These are phyloP conservation scores for Ceratotherium simum DNA, from an alignment of 2,113 vertebrate genomes.

Conservation along the genomic window DNA sequence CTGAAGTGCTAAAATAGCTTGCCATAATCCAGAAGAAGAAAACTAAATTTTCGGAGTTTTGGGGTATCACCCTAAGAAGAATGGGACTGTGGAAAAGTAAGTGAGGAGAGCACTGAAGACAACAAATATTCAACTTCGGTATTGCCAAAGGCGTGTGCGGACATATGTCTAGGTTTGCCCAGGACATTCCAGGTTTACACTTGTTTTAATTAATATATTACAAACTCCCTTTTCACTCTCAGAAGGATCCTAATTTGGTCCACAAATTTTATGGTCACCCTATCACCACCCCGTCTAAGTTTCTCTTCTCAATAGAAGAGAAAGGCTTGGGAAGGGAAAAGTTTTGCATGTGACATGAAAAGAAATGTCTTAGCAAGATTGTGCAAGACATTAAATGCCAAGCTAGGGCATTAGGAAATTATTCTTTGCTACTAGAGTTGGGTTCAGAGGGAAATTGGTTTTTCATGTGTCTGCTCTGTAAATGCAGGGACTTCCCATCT, in stretches of 20 bases:
- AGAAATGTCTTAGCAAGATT: not conserved
- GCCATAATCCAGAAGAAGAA: not conserved
- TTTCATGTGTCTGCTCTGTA: not conserved
- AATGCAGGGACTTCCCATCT: not conserved
- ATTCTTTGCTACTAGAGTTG: not conserved
- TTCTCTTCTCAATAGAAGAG: not conserved
- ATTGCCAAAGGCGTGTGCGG: not conserved
- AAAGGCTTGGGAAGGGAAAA: not conserved
- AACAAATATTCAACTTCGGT: not conserved
- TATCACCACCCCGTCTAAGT: not conserved
- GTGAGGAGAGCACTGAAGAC: not conserved
- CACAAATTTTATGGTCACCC: not conserved
- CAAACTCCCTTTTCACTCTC: not conserved
- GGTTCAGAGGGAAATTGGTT: not conserved
- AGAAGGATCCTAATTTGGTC: not conserved
- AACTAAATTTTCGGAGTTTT: not conserved
- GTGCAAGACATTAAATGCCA: not conserved
- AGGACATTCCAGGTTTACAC: not conserved
- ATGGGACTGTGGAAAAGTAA: not conserved
- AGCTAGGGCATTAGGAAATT: not conserved
- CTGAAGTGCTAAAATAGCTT: not conserved
- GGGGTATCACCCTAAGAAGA: not conserved
- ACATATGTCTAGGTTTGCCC: not conserved
- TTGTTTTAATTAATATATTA: not conserved
- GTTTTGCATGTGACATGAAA: not conserved